Evolutionary conservation across 2,888 invertebrate species (phyloP).

Genomic region (Agelastica alni): DNA sequence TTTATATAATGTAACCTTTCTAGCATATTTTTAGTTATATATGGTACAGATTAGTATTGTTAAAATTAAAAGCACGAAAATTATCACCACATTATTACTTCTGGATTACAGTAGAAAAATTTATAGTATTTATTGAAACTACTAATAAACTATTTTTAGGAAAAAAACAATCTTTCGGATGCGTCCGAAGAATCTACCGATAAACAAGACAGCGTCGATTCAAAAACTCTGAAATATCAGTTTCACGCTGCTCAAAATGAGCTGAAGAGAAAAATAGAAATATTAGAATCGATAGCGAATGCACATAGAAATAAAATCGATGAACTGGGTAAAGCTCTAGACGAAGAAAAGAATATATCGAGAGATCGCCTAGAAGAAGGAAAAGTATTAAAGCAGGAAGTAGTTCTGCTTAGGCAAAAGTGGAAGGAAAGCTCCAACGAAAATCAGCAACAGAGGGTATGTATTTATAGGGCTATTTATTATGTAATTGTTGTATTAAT

Average conservation of each 20-base stretch:
- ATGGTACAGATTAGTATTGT: no score
- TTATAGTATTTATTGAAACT: no score
- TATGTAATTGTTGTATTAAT: no score
- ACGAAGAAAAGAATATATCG: slow-evolving; percentile 45
- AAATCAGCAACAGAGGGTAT: slow-evolving; percentile 58
- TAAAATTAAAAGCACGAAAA: no score
- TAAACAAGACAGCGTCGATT: slow-evolving; percentile 43
- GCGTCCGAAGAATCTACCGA: slow-evolving; percentile 31
- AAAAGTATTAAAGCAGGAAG: slow-evolving; percentile 46
- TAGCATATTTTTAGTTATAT: no score
- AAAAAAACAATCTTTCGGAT: slow-evolving; percentile 19
- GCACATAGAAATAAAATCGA: slow-evolving; percentile 46
- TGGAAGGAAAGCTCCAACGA: slow-evolving; percentile 59
- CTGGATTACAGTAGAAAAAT: no score
- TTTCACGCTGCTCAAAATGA: slow-evolving; percentile 53
- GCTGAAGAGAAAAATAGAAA: slow-evolving; percentile 50
- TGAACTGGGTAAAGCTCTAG: slow-evolving; percentile 44
- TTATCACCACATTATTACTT: no score
- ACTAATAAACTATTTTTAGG: slow-evolving; percentile 9
- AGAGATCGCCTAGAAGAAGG: slow-evolving; percentile 43
- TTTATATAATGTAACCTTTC: no score
- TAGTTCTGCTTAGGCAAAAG: slow-evolving; percentile 53
- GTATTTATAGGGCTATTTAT: no score
- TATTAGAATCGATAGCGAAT: slow-evolving; percentile 47
- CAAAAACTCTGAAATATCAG: slow-evolving; percentile 55